Evolutionary conservation across 2,113 vertebrate genomes (phyloP).

Genomic region (Eolophus roseicapilla): DNA sequence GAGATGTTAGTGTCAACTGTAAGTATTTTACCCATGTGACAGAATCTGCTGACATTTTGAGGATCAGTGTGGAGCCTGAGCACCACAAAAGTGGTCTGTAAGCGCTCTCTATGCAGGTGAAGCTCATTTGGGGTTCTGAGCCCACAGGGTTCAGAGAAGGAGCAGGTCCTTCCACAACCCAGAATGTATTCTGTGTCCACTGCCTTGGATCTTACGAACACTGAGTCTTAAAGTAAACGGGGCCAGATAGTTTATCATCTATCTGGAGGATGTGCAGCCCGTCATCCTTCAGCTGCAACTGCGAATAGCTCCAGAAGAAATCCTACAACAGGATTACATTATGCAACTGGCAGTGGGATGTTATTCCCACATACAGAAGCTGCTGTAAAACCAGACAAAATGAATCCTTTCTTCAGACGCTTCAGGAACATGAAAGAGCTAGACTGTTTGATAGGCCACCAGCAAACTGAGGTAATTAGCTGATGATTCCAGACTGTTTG

Average conservation of each 20-base stretch:
- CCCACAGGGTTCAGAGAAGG: neutral
- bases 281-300: neutral
- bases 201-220: neutral
- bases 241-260: neutral
- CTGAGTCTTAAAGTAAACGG: neutral
- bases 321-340: neutral
- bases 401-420: neutral
- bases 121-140: neutral
- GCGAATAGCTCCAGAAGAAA: neutral
- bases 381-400: neutral
- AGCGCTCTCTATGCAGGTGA: neutral
- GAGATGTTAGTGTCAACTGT: conserved; percentile 84
- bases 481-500: neutral
- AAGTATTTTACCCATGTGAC: conserved; percentile 41
- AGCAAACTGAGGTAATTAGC: neutral
- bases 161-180: neutral
- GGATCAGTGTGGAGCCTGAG: neutral
- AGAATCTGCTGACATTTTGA: neutral
- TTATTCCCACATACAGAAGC: neutral
- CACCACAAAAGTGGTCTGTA: neutral
- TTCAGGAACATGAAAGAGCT: neutral
- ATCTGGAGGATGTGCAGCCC: neutral
- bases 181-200: neutral
- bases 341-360: neutral
- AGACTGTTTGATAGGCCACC: neutral